phyloP scores from a whole-genome alignment of 1,140 invertebrate species.

The Meloidogyne chitwoodi region DNA sequence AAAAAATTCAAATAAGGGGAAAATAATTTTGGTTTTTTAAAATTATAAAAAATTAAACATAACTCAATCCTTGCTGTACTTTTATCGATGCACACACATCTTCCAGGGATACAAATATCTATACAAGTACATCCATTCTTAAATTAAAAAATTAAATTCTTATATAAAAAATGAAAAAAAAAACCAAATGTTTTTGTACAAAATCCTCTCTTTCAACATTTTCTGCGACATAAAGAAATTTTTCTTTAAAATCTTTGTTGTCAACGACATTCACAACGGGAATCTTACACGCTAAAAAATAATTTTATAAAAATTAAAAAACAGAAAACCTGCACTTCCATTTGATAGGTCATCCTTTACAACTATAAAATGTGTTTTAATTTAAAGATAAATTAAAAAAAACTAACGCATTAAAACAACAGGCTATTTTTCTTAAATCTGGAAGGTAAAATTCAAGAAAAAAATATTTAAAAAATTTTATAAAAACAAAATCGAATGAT shows the following conservation, averaged over 20 bases:
- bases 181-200: background rate
- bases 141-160: background rate
- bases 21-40: constrained; percentile 20
- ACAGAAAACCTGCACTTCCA: background rate
- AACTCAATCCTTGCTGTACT: constrained; percentile 18
- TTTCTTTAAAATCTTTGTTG: background rate
- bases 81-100: constrained; percentile 27
- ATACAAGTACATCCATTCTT: constrained; percentile 24
- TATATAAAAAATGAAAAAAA: background rate
- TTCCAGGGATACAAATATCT: constrained; percentile 8
- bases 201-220: background rate
- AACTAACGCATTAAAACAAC: background rate
- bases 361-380: background rate
- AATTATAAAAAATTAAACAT: too few relatives aligned
- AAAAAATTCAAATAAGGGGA: background rate
- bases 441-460: background rate
- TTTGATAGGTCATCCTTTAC: background rate
- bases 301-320: background rate
- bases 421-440: background rate
- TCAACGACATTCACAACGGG: background rate
- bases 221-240: background rate
- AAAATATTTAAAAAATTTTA: background rate
- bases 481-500: too few relatives aligned
- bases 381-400: background rate
- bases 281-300: background rate